Percentiles rank a stretch among this genome's conserved stretches.
Evolutionary conservation across 2,797 vertebrate species (phyloP).

Genomic region (Benthosema pterotum): DNA sequence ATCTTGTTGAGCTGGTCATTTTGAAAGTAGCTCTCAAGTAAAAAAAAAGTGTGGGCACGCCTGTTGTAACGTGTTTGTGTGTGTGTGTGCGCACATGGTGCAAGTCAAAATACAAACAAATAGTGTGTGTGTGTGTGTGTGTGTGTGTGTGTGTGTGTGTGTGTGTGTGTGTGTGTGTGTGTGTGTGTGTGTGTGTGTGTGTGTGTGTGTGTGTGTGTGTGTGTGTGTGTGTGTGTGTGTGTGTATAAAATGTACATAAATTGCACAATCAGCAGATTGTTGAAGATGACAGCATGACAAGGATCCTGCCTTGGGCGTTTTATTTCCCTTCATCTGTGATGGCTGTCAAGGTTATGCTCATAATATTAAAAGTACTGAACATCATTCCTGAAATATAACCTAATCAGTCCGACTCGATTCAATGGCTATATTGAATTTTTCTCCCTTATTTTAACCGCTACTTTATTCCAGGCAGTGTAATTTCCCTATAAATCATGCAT

Average conservation of each 20-base stretch:
- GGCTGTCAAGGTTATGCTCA: slow-evolving; percentile 32
- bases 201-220: not conserved
- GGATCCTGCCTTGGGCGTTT: not conserved
- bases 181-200: not conserved
- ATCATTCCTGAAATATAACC: slow-evolving; percentile 38
- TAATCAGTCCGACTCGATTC: slow-evolving; percentile 20
- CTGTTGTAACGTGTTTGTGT: no score
- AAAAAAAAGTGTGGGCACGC: no score
- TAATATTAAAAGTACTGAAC: slow-evolving; percentile 35
- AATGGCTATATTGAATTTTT: slow-evolving; percentile 19
- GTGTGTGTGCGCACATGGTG: no score
- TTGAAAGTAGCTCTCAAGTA: no score
- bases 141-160: not conserved
- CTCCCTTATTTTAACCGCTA: slow-evolving; percentile 37
- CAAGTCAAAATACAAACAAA: no score
- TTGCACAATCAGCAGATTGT: not conserved
- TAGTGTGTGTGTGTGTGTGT: not conserved
- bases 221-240: not conserved
- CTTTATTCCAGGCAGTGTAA: slow-evolving; percentile 31
- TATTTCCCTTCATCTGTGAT: not conserved
- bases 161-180: not conserved
- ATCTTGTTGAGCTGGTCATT: no score
- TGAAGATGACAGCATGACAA: not conserved
- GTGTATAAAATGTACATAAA: not conserved
- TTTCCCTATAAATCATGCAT: slow-evolving; percentile 52